A percentile compares a stretch with the other conserved stretches of the same genome.
Evolutionary conservation across 1,140 invertebrate genomes (phyloP).

Genomic region (Procambarus virginalis): DNA sequence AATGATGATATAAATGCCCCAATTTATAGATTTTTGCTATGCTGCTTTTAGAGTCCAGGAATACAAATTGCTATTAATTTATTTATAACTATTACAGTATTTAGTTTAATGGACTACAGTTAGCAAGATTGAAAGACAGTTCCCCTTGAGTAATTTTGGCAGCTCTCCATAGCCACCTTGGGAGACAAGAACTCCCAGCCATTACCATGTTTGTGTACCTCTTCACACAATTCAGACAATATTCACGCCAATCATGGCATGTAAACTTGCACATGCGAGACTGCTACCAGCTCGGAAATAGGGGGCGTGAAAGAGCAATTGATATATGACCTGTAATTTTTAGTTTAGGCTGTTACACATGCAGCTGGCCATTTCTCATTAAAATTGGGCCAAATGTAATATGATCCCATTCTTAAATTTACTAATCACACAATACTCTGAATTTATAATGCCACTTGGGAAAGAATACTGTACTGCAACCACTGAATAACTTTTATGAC

Average conservation of each 20-base stretch:
- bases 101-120: not conserved
- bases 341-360: conserved; percentile 1
- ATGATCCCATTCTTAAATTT: conserved; percentile 5
- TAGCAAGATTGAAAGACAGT: conserved; percentile 15
- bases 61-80: not conserved
- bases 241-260: conserved; percentile 10
- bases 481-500: conserved; percentile 3
- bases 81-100: not conserved
- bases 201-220: conserved; percentile 54
- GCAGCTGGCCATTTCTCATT: conserved; percentile 5
- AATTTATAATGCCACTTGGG: conserved; percentile 30
- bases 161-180: not conserved
- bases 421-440: conserved; percentile 14
- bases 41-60: not conserved
- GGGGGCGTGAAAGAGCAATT: not conserved
- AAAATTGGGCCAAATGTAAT: conserved; percentile 3
- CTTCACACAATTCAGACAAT: conserved; percentile 50
- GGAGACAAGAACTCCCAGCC: not conserved
- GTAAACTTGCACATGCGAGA: conserved; percentile 24
- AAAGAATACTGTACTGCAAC: conserved; percentile 5
- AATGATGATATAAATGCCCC: not conserved
- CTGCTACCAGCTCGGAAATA: conserved; percentile 17
- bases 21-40: not conserved
- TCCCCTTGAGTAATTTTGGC: not conserved
- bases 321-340: conserved; percentile 10